Base-by-base conservation (phyloP, 1,140 invertebrate species). In the Littorina saxatilis region DNA sequence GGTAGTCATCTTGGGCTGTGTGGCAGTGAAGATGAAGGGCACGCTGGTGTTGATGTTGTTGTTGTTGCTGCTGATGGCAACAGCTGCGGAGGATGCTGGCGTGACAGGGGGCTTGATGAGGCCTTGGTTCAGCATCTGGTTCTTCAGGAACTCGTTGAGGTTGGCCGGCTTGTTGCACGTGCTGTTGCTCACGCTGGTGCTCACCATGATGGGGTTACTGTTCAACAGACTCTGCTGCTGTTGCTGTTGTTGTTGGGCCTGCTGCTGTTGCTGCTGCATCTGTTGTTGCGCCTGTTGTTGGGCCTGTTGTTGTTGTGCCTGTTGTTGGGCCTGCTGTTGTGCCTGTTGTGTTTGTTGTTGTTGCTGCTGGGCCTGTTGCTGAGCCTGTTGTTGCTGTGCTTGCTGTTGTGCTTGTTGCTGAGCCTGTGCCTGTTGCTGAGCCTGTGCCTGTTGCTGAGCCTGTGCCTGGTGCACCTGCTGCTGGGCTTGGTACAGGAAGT, bases 401-500 rank as follows among this genome's bases (percentile, higher is more conserved):
- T 80, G 78, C 43, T 80, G 78, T 66, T 79, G 77, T 27, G 66
- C 58, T 66, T 79, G 77, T 32, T 80, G 78, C 32, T 79, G 76
- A 27, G 61, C 55, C 58, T 80, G 78, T 47, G 52, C 66, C 20
- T 75, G 84, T 77, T 88, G 86, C 37, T 79, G 80, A 15, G 68
- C 66, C 40, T 74, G 86, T 20, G 88, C 81, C 61, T 87, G 81
- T 77, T 88, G 86, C 37, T 79, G 80, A 15, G 68, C 66, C 40
- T 74, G 86, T 20, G 88, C 81, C 61, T 87, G 81, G 75, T 88
- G 86, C 37, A n/a, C n/a, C n/a, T n/a, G n/a, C n/a, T n/a, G n/a
- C n/a, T n/a, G n/a, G n/a, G n/a, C n/a, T n/a, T n/a, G n/a, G n/a
- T 89, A 82, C 52, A 89, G 84, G 35, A 90, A 82, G 72, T 86